Evolutionary conservation across 35 echinoderm and acorn worm species (phyloP).

Genomic region (Chiridota heheva): DNA sequence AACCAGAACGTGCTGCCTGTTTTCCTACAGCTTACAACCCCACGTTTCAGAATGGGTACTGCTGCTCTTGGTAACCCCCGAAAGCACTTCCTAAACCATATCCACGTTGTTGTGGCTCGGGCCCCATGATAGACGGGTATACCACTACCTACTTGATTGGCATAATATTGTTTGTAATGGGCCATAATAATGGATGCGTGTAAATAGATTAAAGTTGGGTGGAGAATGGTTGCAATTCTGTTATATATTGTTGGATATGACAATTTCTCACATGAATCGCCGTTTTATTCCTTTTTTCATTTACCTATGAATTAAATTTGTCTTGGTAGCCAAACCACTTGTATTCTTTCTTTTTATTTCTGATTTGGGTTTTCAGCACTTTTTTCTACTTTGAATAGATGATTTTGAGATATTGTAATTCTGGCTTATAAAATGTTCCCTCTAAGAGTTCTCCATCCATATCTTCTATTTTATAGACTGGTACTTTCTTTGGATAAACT

Average conservation of each 20-base stretch:
- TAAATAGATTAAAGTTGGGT: too few species aligned
- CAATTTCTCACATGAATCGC: too few species aligned
- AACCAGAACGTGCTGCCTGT: not conserved
- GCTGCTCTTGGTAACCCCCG: not conserved
- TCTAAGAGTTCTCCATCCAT: constrained; percentile 16
- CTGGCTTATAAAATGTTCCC: constrained; percentile 10
- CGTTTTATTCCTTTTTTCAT: too few species aligned
- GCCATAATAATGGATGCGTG: too few species aligned
- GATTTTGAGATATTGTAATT: constrained; percentile 25
- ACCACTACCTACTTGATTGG: not conserved
- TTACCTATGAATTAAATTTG: too few species aligned
- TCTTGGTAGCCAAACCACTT: too few species aligned
- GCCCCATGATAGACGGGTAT: not conserved
- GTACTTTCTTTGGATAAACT: not conserved
- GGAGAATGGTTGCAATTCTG: too few species aligned
- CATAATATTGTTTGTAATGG: constrained; percentile 1
- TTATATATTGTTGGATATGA: too few species aligned
- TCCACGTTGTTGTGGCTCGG: not conserved
- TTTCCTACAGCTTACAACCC: not conserved
- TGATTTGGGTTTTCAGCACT: too few species aligned
- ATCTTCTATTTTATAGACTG: constrained; percentile 32
- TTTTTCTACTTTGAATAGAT: too few species aligned
- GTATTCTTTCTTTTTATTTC: too few species aligned
- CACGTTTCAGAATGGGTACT: not conserved
- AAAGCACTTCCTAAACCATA: not conserved